Evolutionary conservation across 2,888 invertebrate species (phyloP), one percentile per base, ranked within the genome.

Genomic region (Copidosoma aretas): DNA sequence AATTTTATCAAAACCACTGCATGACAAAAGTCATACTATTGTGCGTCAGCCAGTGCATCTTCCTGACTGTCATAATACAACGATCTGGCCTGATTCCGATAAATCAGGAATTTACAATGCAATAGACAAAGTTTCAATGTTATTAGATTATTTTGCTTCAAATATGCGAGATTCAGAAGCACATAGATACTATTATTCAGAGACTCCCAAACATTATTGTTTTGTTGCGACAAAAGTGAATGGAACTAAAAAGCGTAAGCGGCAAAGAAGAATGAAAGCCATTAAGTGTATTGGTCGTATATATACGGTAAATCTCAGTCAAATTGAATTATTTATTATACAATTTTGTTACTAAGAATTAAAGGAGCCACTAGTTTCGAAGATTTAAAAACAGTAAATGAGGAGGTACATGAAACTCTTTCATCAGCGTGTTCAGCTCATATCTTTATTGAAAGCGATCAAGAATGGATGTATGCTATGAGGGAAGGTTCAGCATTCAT

Each of bases 291-390:
- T 61, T 24, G 60, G 61, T 52, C 61, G 39, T 1, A 61, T 61
- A 32, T 61, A 61, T n/a, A 24, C 52, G 1, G 61, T 61, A 32
- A 61, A 25, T 32, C 61, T 52, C 52, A 61, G 51, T 24, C 52
- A 61, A 61, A 17, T 52, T 32, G 52, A 61, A 52, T 61, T 52
- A 53, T 61, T 52, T 61, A 39, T 52, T 61, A 12, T 61, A 14
- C 21, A 78, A 57, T 79, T 5, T 62, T 80, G 2, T 67, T 80
- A 1, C 62, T 74, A 2, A 67, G 74, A 59, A 69, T 77, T 0
- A 74, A 73, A 71, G 79, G 78, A 32, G 76, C 77, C 15, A 76
- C 63, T 54, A 75, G 73, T 68, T 81, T 74, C 70, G 66, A 77
- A 64, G 66, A 79, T 64, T 59, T 81, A 22, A 66, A 70, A 70